Percentiles rank a stretch among this genome's conserved stretches.
Evolutionary conservation across 2,113 vertebrate species (phyloP).

Genomic region (rabbit (Oryctolagus cuniculus)): DNA sequence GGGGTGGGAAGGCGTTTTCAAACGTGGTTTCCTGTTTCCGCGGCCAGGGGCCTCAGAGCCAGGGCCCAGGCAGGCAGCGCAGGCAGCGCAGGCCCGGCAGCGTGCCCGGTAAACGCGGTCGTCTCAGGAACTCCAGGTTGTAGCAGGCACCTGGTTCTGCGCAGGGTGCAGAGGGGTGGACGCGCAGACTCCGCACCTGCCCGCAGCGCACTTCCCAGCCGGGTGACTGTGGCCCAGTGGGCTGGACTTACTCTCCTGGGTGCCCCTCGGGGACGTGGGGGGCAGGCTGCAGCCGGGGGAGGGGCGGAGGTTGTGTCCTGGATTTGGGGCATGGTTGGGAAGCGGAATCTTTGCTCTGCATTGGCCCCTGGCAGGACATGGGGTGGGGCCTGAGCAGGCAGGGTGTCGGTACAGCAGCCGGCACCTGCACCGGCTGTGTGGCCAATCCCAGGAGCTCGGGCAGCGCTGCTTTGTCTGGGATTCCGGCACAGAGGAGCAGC

Average conservation of each 20-base stretch:
- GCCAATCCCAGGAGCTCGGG: fast-evolving
- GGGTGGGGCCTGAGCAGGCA: too few species aligned
- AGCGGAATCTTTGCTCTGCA: background rate
- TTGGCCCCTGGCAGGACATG: too few species aligned
- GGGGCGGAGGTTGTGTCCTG: fast-evolving
- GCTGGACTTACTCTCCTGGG: background rate
- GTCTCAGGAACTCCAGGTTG: background rate
- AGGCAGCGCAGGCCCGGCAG: too few species aligned
- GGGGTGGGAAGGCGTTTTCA: background rate
- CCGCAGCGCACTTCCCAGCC: background rate
- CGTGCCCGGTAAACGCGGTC: fast-evolving
- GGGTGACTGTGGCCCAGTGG: too few species aligned
- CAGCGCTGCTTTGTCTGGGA: background rate
- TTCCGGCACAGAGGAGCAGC: background rate
- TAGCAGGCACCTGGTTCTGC: fast-evolving
- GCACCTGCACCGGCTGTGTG: background rate
- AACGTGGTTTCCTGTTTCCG: background rate
- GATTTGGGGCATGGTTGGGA: too few species aligned
- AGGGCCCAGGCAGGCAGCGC: too few species aligned
- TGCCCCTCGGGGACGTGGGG: background rate
- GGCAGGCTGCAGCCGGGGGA: too few species aligned
- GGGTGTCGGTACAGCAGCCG: too few species aligned
- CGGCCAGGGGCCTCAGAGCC: too few species aligned
- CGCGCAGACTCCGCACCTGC: too few species aligned
- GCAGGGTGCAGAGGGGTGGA: too few species aligned